Evolutionary conservation across 2,113 vertebrate genomes (phyloP), one percentile per base, ranked within the genome.

Genomic region (Heteronetta atricapilla): DNA sequence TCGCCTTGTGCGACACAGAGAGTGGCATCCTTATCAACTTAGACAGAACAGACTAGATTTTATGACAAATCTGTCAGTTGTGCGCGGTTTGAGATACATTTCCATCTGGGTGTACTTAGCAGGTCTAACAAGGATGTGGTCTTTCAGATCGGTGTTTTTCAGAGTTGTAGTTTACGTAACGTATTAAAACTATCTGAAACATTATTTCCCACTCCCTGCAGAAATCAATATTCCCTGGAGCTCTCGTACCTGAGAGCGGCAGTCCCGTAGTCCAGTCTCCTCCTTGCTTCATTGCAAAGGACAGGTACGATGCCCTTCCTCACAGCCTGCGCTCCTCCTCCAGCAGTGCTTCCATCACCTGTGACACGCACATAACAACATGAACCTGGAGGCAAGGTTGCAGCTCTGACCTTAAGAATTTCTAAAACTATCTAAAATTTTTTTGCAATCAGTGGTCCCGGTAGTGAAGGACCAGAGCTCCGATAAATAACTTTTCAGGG

Each of bases 21-120:
- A 90, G 93, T 86, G 84, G 86, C 94, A 93, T 92, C 94, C 94
- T 94, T 95, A 95, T 93, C 93, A 95, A 63, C 75, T 67, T 15
- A 78, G 94, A 76, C 92, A 95, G 93, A 90, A 17, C 79, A 88
- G 77, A 80, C 59, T 6, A 84, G 86, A 85, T 89, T 56, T 73
- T 50, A 13, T 93, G 94, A 97, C 88, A 95, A 90, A 94, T 83
- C 72, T 86, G 90, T 93, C 92, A 89, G 55, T 38, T 10, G 80
- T 66, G 80, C 67, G 13, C 82, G 83, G 77, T n/a, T 83, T 76
- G 84, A 94, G 93, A 34, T 13, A 34, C 3, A 3, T 59, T 93
- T 66, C 56, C 90, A 90, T 91, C 76, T 52, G 90, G 90, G 52
- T 55, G 34, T 67, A 95, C 81, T 13, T 86, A 68, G 91, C 70